Percentiles rank a stretch among this genome's conserved stretches.
Conservation (phyloP, 1,140 invertebrate genomes). For the Ylistrum balloti region DNA sequence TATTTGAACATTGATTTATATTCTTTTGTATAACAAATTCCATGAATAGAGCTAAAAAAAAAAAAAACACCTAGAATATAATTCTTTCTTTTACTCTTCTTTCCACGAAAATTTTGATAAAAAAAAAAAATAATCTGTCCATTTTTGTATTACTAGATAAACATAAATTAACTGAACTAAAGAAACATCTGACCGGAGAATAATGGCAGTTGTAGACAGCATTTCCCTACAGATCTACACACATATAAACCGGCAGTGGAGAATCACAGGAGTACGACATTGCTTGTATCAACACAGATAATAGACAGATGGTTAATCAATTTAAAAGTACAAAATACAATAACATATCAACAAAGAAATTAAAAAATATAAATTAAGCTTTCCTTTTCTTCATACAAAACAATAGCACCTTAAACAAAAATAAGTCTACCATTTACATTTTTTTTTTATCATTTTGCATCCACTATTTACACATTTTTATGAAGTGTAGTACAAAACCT, state of each 20-base stretch:
- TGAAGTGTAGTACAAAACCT: conserved; percentile 45
- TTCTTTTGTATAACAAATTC: conserved; percentile 11
- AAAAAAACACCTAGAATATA: background rate
- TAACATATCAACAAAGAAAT: conserved; percentile 54
- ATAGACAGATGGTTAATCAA: conserved; percentile 37
- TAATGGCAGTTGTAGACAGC: background rate
- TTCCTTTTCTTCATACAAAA: conserved; percentile 55
- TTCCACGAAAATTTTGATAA: background rate
- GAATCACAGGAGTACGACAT: conserved; percentile 19
- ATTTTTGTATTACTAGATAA: background rate
- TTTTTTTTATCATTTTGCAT: conserved; percentile 30
- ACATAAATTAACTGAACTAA: background rate
- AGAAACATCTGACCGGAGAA: conserved; percentile 26
- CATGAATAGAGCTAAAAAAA: background rate
- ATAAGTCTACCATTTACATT: conserved; percentile 53
- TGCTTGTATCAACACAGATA: conserved; percentile 38
- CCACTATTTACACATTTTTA: conserved; percentile 47
- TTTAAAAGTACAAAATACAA: conserved; percentile 30
- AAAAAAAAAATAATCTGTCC: background rate
- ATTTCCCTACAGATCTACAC: background rate
- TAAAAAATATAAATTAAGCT: conserved; percentile 65
- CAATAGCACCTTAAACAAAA: conserved; percentile 63
- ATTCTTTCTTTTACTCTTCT: background rate
- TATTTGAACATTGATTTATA: conserved; percentile 3
- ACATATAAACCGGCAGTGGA: background rate